These are phyloP conservation scores for Pangasius djambal DNA, from an alignment of 2,797 vertebrate genomes.

Conservation along the genomic window DNA sequence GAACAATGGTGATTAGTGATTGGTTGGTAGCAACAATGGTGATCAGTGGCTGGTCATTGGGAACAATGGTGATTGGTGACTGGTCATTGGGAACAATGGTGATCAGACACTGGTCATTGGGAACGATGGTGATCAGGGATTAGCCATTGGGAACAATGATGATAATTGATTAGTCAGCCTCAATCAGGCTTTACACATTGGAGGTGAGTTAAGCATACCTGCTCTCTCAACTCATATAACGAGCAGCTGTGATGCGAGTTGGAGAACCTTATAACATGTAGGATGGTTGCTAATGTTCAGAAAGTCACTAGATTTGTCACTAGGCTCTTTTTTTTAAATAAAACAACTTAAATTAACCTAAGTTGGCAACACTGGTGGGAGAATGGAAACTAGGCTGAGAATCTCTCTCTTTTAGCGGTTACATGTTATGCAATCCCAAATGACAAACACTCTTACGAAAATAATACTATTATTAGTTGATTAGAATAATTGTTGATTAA, in stretches of 20 bases:
- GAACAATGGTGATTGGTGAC: too few species aligned
- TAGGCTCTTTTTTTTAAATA: neutral
- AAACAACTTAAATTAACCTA: neutral
- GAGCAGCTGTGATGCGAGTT: neutral
- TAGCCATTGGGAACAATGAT: neutral
- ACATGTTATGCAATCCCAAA: neutral
- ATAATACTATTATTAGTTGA: neutral
- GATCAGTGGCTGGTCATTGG: too few species aligned
- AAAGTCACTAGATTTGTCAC: neutral
- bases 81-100: too few species aligned
- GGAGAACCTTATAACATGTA: neutral
- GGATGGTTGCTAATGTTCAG: neutral
- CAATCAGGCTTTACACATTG: neutral
- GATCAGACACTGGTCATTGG: too few species aligned
- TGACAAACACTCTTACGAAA: neutral
- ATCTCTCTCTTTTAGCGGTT: neutral
- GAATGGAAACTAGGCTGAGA: neutral
- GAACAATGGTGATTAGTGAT: too few species aligned
- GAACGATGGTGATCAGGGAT: too few species aligned
- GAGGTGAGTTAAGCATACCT: neutral
- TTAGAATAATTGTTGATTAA: neutral
- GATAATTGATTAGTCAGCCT: neutral
- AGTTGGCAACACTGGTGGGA: neutral
- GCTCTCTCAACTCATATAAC: neutral
- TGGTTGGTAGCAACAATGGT: too few species aligned